A percentile compares a stretch with the other conserved stretches of the same genome.
Evolutionary conservation across 53 echinoderm and acorn worm species (phyloP).

Genomic region (Apostichopus leukothele): DNA sequence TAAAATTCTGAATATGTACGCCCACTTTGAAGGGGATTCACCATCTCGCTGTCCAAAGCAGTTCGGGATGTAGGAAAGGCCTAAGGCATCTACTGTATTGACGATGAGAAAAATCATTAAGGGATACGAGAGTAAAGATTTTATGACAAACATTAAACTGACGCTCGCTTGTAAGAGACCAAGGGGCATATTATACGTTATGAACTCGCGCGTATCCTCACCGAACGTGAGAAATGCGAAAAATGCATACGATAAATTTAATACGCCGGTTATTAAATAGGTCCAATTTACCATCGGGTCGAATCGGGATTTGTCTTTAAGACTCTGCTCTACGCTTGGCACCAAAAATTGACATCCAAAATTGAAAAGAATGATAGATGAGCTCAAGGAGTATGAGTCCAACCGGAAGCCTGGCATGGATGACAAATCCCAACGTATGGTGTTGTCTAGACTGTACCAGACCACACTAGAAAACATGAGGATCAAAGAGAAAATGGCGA

Average conservation of each 20-base stretch:
- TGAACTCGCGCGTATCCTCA: constrained; percentile 84
- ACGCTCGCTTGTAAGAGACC: constrained; percentile 78
- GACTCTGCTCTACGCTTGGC: constrained; percentile 95
- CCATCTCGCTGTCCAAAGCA: constrained; percentile 62
- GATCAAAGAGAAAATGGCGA: constrained; percentile 76
- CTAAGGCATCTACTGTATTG: constrained; percentile 81
- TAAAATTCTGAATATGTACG: constrained; percentile 79
- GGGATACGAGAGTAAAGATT: constrained; percentile 91
- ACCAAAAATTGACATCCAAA: constrained; percentile 97
- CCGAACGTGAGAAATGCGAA: constrained; percentile 91
- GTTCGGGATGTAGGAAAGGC: constrained; percentile 68
- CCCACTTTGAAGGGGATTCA: constrained; percentile 78
- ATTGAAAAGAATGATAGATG: constrained; percentile 87
- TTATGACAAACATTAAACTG: constrained; percentile 88
- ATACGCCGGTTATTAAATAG: constrained; percentile 73
- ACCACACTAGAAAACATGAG: constrained; percentile 88
- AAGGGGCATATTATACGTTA: constrained; percentile 93
- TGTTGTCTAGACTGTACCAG: constrained; percentile 84
- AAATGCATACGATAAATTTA: constrained; percentile 81
- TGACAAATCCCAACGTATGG: constrained; percentile 72
- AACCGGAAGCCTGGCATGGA: constrained; percentile 71
- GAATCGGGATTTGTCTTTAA: constrained; percentile 66
- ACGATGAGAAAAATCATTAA: constrained; percentile 94
- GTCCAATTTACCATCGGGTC: constrained; percentile 87
- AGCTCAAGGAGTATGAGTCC: constrained; percentile 75